Percentiles rank a stretch among this genome's conserved stretches.
Conservation (phyloP, 1,140 invertebrate species). For the Fopius arisanus region DNA sequence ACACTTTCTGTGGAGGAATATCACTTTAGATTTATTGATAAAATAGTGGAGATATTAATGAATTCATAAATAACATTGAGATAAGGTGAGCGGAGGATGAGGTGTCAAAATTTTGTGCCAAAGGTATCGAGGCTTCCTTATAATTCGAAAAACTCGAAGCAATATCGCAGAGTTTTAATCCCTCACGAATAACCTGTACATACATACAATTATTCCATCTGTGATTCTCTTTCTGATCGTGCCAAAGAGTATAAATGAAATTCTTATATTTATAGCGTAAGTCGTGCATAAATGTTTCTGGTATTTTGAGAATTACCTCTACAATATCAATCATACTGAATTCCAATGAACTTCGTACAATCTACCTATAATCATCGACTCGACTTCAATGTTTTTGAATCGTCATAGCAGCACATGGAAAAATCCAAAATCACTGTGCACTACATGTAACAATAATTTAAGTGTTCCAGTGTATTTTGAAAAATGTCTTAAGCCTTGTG, state of each 20-base stretch:
- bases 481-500: too few relatives aligned
- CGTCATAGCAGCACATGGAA: too few relatives aligned
- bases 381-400: too few relatives aligned
- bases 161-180: background rate
- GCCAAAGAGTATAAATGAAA: constrained; percentile 52
- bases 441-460: background rate
- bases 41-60: too few relatives aligned
- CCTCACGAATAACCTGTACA: constrained; percentile 43
- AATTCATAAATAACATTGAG: too few relatives aligned
- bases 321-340: background rate
- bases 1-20: too few relatives aligned
- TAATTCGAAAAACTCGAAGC: too few relatives aligned
- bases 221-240: constrained; percentile 63
- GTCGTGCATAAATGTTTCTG: background rate
- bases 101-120: background rate
- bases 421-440: background rate
- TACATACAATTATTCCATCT: constrained; percentile 63
- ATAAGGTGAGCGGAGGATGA: too few relatives aligned
- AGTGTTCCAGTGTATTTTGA: constrained; percentile 17
- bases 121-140: background rate
- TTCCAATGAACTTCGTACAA: background rate
- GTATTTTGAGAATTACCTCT: background rate
- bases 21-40: too few relatives aligned
- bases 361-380: background rate
- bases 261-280: constrained; percentile 18